Conservation (phyloP, 92 coral and sea anemone species). For the Meandrina meandrites region DNA sequence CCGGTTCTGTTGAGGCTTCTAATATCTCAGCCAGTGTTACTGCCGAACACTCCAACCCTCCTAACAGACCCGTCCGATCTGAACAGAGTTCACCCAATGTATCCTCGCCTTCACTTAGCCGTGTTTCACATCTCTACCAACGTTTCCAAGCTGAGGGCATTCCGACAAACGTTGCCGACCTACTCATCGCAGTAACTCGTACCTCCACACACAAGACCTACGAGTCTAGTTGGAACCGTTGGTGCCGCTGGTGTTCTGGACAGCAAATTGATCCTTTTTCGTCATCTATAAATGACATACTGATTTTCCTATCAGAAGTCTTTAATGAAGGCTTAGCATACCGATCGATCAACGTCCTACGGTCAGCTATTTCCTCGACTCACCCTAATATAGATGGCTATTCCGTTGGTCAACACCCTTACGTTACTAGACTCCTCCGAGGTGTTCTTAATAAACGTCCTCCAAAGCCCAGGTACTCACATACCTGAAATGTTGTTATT, state of each 20-base stretch:
- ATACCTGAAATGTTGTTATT: constrained; percentile 13
- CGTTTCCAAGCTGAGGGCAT: constrained; percentile 54
- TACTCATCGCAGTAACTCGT: constrained; percentile 62
- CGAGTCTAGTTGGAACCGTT: constrained; percentile 24
- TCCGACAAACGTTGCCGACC: constrained; percentile 54
- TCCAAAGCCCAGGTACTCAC: constrained; percentile 41
- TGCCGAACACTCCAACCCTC: constrained; percentile 34
- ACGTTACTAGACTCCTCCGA: constrained; percentile 34
- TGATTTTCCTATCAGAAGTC: constrained; percentile 5
- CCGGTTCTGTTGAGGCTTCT: constrained; percentile 38
- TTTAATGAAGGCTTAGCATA: constrained; percentile 40
- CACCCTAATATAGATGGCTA: constrained; percentile 33
- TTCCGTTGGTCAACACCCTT: constrained; percentile 49
- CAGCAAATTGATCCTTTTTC: constrained; percentile 61
- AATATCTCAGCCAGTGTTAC: constrained; percentile 40
- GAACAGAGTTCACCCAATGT: constrained; percentile 55
- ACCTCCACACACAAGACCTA: constrained; percentile 60
- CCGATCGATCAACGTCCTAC: constrained; percentile 28
- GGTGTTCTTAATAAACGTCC: constrained; percentile 51
- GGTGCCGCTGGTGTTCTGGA: constrained; percentile 57
- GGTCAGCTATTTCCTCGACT: constrained; percentile 34
- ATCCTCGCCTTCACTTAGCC: constrained; percentile 54
- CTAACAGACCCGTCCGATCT: constrained; percentile 36
- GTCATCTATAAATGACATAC: constrained; percentile 41
- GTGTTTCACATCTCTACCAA: constrained; percentile 52